A percentile compares a stretch with the other conserved stretches of the same genome.
Conservation (phyloP, 2,797 vertebrate species). For the Phrynocephalus guinanensis region DNA sequence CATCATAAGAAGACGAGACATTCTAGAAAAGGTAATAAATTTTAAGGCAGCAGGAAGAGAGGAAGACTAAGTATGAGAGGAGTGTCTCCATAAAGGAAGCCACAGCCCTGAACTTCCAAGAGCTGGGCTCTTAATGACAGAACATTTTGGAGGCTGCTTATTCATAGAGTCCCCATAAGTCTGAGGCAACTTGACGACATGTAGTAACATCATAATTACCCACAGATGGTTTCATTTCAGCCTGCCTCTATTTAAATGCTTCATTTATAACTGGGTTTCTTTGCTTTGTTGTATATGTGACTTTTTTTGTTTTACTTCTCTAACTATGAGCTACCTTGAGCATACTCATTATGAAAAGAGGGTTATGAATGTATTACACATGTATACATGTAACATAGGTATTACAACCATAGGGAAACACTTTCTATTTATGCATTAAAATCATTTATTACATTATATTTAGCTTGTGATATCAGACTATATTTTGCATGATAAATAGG, state of each 20-base stretch:
- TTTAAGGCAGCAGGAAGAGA: too few relatives aligned
- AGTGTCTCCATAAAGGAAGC: too few relatives aligned
- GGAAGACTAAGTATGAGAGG: too few relatives aligned
- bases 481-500: constrained; percentile 38
- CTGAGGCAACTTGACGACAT: not conserved
- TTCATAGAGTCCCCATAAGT: too few relatives aligned
- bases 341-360: not conserved
- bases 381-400: too few relatives aligned
- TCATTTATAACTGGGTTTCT: not conserved
- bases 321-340: not conserved
- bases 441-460: not conserved
- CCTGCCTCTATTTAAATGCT: not conserved
- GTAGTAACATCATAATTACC: not conserved
- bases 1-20: too few relatives aligned
- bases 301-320: not conserved
- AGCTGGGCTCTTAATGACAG: too few relatives aligned
- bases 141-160: too few relatives aligned
- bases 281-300: not conserved
- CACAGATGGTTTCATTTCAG: not conserved
- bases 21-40: too few relatives aligned
- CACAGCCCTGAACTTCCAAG: too few relatives aligned
- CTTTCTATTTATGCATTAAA: constrained; percentile 27
- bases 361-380: not conserved
- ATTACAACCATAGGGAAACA: not conserved
- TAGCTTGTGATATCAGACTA: constrained; percentile 31